phyloP scores from a whole-genome alignment of 2,113 vertebrate species.

The Oxyruncus cristatus region DNA sequence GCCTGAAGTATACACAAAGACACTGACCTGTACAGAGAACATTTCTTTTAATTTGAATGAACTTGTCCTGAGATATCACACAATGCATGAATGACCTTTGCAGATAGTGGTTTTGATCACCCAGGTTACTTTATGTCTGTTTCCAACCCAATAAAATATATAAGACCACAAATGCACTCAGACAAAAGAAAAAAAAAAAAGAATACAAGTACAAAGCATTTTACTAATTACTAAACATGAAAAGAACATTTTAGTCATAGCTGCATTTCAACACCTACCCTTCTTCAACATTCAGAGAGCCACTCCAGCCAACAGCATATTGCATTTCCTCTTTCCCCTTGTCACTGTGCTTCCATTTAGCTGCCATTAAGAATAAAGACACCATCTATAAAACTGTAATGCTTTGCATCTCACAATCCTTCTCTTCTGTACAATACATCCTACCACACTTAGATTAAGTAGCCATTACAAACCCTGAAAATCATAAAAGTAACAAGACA shows the following conservation, averaged over 20 bases:
- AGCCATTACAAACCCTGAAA: background rate
- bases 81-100: background rate
- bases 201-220: background rate
- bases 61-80: background rate
- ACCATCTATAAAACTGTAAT: background rate
- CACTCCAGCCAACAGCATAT: slow-evolving; percentile 91
- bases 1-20: background rate
- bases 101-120: background rate
- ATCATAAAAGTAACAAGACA: background rate
- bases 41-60: background rate
- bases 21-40: background rate
- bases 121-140: background rate
- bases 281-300: slow-evolving; percentile 86
- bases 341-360: slow-evolving; percentile 91
- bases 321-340: slow-evolving; percentile 93
- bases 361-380: slow-evolving; percentile 69
- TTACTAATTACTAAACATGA: background rate
- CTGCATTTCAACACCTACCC: slow-evolving; percentile 77
- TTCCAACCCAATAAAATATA: background rate
- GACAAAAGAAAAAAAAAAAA: background rate
- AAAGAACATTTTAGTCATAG: background rate
- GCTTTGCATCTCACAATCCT: background rate
- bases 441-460: background rate
- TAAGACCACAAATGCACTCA: background rate
- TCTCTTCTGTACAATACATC: background rate